phyloP scores from a whole-genome alignment of 2,888 invertebrate genomes.

The Augochlorella aurata region DNA sequence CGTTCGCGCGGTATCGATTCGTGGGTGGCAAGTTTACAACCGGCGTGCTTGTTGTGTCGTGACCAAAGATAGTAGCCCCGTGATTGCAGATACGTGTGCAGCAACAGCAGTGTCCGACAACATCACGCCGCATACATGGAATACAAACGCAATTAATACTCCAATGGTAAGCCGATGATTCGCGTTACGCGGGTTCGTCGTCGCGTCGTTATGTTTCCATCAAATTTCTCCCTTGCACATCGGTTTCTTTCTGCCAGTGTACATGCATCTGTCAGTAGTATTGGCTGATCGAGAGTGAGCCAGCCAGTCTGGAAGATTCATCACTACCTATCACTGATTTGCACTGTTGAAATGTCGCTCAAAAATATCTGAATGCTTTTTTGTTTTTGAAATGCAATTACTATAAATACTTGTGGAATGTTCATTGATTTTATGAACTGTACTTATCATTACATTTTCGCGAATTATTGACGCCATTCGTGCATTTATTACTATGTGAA shows the following conservation, averaged over 20 bases:
- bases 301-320: background rate
- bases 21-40: slow-evolving; percentile 34
- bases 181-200: slow-evolving; percentile 26
- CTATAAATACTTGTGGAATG: background rate
- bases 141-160: slow-evolving; percentile 42
- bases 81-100: slow-evolving; percentile 32
- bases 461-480: background rate
- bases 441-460: background rate
- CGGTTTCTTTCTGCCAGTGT: background rate
- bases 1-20: slow-evolving; percentile 56
- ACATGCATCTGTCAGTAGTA: background rate
- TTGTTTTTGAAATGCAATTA: background rate
- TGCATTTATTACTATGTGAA: background rate
- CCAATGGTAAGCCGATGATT: slow-evolving; percentile 60
- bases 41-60: slow-evolving; percentile 29
- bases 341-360: background rate
- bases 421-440: background rate
- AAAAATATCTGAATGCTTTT: background rate
- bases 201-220: background rate
- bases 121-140: slow-evolving; percentile 41
- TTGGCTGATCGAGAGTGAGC: background rate
- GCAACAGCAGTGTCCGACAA: slow-evolving; percentile 5
- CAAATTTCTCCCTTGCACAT: background rate
- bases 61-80: slow-evolving; percentile 35
- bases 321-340: background rate